phyloP scores from a whole-genome alignment of 2,113 vertebrate species.

The Carlito syrichta region DNA sequence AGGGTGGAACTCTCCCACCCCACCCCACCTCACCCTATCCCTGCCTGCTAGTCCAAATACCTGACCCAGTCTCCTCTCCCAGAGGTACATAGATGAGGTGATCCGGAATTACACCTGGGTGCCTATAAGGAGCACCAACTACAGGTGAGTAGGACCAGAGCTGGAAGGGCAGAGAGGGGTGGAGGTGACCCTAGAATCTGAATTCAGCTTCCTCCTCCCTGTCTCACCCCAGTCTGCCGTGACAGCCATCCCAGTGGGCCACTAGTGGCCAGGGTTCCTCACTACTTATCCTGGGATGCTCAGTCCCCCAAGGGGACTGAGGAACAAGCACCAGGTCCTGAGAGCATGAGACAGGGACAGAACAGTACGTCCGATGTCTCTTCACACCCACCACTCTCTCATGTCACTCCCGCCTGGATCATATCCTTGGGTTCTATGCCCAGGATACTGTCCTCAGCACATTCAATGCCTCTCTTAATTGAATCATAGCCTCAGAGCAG shows the following conservation, averaged over 20 bases:
- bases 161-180: background rate
- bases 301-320: background rate
- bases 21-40: fast-evolving
- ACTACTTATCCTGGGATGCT: background rate
- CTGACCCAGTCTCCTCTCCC: slow-evolving; percentile 69
- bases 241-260: background rate
- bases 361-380: background rate
- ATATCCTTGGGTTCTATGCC: background rate
- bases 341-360: background rate
- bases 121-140: slow-evolving; percentile 95
- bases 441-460: background rate
- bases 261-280: background rate
- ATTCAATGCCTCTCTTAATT: background rate
- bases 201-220: background rate
- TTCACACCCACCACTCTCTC: background rate
- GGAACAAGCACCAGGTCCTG: background rate
- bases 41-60: background rate
- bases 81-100: slow-evolving; percentile 97
- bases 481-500: background rate
- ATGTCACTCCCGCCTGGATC: background rate
- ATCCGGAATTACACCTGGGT: slow-evolving; percentile 95
- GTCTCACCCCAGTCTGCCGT: background rate
- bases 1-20: background rate
- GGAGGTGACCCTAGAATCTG: background rate
- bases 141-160: slow-evolving; percentile 87